A percentile compares a stretch with the other conserved stretches of the same genome.
phyloP scores from a whole-genome alignment of 2,888 invertebrate species.

The Cecidostiba fungosa region DNA sequence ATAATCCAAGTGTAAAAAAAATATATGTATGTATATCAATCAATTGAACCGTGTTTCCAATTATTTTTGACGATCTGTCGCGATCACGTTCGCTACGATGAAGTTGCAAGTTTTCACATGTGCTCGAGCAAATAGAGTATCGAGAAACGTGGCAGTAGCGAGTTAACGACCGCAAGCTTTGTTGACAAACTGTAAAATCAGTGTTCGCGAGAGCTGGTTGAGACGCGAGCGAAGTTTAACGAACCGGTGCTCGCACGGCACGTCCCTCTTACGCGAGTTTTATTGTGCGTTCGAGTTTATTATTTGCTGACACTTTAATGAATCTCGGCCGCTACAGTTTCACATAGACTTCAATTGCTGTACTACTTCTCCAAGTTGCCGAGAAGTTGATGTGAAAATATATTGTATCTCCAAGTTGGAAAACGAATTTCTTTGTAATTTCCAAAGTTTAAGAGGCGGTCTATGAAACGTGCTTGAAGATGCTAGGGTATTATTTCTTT shows the following conservation, averaged over 20 bases:
- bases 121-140: neutral
- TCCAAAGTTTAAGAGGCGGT: neutral
- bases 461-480: no score
- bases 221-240: constrained; percentile 3
- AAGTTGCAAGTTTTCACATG: neutral
- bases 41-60: neutral
- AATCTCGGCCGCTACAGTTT: neutral
- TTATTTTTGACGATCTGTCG: neutral
- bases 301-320: constrained; percentile 6
- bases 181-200: constrained; percentile 9
- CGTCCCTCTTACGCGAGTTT: neutral
- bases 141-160: neutral
- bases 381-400: constrained; percentile 1
- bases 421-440: constrained; percentile 2
- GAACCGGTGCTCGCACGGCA: neutral
- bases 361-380: neutral
- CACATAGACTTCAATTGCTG: neutral
- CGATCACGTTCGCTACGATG: neutral
- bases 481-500: no score
- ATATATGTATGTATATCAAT: neutral
- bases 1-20: neutral
- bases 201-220: neutral
- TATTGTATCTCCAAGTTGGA: neutral
- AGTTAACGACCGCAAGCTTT: constrained; percentile 13
- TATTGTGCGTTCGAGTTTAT: constrained; percentile 11